Evolutionary conservation across 2,797 vertebrate species (phyloP), one percentile per base, ranked within the genome.

Genomic region (Sphenopsis melanotis): DNA sequence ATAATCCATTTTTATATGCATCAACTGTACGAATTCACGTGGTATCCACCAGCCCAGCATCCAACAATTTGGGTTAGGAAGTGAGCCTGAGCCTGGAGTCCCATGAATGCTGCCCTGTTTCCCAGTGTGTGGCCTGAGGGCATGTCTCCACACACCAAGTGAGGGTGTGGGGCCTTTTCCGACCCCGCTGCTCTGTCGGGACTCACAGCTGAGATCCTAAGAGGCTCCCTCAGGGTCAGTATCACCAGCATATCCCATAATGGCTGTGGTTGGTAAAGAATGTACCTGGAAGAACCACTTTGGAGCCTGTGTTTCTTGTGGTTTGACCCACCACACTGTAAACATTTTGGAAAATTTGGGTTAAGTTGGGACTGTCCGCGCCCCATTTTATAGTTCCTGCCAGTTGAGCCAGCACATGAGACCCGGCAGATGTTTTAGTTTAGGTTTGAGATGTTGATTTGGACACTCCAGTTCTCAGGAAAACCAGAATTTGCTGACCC

Each of bases 401-500:
- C 61, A 77, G 83, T 68, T 11, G 26, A 93, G 77, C 85, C 24
- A 18, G 78, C 52, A 24, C 80, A 63, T 1, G 11, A 88, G 74
- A 95, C 87, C 55, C 44, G 16, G 82, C 85, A 94, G 79, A 92
- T 95, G 81, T 90, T 96, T 93, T 89, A 83, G 84, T 90, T 91
- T 85, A 66, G 78, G 65, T 95, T 94, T 86, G 88, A 97, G 90
- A 77, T 76, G 93, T 82, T 92, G 93, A 92, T 93, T 91, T 89
- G 92, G 89, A 97, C 87, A 89, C 93, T 61, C 46, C 95, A 94
- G 88, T 93, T 97, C 88, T 93, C 81, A 34, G 78, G 91, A 95
- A 96, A 94, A 79, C 30, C 93, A 81, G 81, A 81, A 96, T 90
- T 70, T 95, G 94, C 91, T 95, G 94, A 95, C 95, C 90, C 89